These are phyloP conservation scores for Monopis laevigella DNA, from an alignment of 2,888 invertebrate genomes.

Conservation along the genomic window DNA sequence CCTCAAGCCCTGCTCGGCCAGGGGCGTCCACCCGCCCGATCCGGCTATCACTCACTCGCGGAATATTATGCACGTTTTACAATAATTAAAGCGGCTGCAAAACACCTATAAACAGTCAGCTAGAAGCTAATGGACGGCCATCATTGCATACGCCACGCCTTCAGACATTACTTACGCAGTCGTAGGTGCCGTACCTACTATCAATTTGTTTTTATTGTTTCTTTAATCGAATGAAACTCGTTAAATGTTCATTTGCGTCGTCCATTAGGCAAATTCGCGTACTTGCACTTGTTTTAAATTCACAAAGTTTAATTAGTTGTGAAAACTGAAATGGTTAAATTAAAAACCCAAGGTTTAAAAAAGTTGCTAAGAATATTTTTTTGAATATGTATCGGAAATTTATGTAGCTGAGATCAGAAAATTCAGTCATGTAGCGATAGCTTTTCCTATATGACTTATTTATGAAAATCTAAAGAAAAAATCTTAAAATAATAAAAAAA, in stretches of 20 bases:
- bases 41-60: slow-evolving; percentile 25
- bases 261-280: slow-evolving; percentile 6
- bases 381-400: too few species aligned
- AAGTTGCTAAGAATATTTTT: too few species aligned
- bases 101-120: slow-evolving; percentile 51
- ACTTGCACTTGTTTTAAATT: not conserved
- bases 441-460: too few species aligned
- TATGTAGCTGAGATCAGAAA: too few species aligned
- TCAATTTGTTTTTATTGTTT: slow-evolving; percentile 8
- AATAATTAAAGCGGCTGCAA: slow-evolving; percentile 56
- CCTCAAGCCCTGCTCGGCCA: not conserved
- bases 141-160: slow-evolving; percentile 42
- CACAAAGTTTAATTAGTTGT: too few species aligned
- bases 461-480: too few species aligned
- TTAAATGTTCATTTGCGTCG: not conserved
- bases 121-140: slow-evolving; percentile 44
- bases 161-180: slow-evolving; percentile 16
- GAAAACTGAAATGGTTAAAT: too few species aligned
- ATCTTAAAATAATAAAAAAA: too few species aligned
- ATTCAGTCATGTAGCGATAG: too few species aligned
- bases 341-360: too few species aligned
- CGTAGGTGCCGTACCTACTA: not conserved
- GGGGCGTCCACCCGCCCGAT: slow-evolving; percentile 1
- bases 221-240: slow-evolving; percentile 7
- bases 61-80: slow-evolving; percentile 30